Conservation (phyloP, 2,113 vertebrate species). For the Tragulus kanchil region DNA sequence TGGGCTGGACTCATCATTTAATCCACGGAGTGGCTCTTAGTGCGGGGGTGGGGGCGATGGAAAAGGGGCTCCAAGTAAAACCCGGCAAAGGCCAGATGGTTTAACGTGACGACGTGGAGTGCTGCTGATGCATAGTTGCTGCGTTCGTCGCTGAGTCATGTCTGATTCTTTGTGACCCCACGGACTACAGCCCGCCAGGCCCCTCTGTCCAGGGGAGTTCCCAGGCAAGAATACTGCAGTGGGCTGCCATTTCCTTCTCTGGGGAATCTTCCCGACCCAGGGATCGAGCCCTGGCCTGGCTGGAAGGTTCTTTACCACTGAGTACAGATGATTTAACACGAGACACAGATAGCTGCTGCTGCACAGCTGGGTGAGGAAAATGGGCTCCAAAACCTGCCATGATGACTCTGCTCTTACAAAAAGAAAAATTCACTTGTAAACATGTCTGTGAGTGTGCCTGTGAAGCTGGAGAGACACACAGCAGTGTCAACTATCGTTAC, state of each 20-base stretch:
- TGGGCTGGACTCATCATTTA: not conserved
- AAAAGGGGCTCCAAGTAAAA: not conserved
- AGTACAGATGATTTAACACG: not conserved
- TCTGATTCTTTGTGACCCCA: too few relatives aligned
- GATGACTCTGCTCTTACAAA: not conserved
- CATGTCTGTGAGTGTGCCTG: not conserved
- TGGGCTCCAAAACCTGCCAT: not conserved
- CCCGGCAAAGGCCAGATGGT: not conserved
- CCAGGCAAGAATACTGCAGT: too few relatives aligned
- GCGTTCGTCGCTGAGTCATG: too few relatives aligned
- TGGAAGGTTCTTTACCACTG: too few relatives aligned
- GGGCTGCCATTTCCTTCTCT: too few relatives aligned
- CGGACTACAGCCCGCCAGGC: too few relatives aligned
- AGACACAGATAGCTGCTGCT: not conserved
- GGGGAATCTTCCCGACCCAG: too few relatives aligned
- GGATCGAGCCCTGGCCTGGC: too few relatives aligned
- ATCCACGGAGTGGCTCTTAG: not conserved
- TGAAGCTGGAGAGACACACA: not conserved
- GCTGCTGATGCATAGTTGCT: not conserved
- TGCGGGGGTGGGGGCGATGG: not conserved
- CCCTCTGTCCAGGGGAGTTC: too few relatives aligned
- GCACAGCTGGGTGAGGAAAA: not conserved
- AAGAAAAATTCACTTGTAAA: not conserved
- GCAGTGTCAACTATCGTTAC: not conserved
- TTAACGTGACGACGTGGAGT: not conserved